Percentiles rank a stretch among this genome's conserved stretches.
Evolutionary conservation across 2,113 vertebrate genomes (phyloP).

Genomic region (Lucifuga dentata): DNA sequence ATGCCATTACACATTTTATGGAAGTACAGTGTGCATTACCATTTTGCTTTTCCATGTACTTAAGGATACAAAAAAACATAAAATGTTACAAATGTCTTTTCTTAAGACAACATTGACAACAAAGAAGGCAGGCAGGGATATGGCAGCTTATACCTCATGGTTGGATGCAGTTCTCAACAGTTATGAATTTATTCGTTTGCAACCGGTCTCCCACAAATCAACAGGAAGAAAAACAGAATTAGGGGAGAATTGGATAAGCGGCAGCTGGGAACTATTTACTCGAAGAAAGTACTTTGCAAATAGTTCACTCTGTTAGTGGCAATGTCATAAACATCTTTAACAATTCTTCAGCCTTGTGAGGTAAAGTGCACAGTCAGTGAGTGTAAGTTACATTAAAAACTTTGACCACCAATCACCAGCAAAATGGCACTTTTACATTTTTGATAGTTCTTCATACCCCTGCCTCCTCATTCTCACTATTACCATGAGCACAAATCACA

Average conservation of each 20-base stretch:
- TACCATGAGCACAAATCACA: conserved; percentile 53
- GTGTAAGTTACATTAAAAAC: conserved; percentile 29
- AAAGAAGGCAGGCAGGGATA: conserved; percentile 76
- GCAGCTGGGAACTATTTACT: conserved; percentile 72
- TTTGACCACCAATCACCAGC: conserved; percentile 18
- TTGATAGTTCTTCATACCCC: conserved; percentile 52
- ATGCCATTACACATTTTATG: conserved; percentile 74
- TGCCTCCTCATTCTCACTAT: conserved; percentile 62
- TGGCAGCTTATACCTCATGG: conserved; percentile 56
- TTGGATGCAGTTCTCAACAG: conserved; percentile 62
- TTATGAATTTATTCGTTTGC: conserved; percentile 58
- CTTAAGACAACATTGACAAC: conserved; percentile 74
- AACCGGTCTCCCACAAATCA: conserved; percentile 57
- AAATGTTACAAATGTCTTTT: conserved; percentile 83
- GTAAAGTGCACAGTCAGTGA: conserved; percentile 70
- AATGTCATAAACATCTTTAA: conserved; percentile 58
- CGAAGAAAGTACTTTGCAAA: conserved; percentile 63
- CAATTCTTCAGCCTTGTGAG: conserved; percentile 53
- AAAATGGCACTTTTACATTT: conserved; percentile 54
- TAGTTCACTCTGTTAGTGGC: conserved; percentile 70
- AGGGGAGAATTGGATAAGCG: conserved; percentile 60
- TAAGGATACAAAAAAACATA: conserved; percentile 80
- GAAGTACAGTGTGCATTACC: conserved; percentile 77
- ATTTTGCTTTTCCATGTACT: conserved; percentile 62
- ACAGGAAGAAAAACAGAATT: conserved; percentile 56